A percentile compares a stretch with the other conserved stretches of the same genome.
These are phyloP conservation scores for Umimayanthus chanpuru DNA, from an alignment of 92 coral and sea anemone genomes.

Conservation along the genomic window DNA sequence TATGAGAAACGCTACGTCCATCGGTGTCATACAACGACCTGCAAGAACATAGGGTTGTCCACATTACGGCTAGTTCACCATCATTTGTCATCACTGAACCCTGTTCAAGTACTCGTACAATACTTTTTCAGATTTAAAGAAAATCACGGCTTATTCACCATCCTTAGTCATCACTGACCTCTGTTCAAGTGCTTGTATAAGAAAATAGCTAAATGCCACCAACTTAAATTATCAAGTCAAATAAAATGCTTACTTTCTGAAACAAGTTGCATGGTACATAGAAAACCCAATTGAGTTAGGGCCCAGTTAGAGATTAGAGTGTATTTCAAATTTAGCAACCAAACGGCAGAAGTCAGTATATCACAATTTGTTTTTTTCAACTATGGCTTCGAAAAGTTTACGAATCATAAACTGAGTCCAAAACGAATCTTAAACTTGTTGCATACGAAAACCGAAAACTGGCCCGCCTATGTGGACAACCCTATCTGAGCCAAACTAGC, in stretches of 20 bases:
- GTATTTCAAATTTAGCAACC: no score
- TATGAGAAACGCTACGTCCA: slow-evolving; percentile 46
- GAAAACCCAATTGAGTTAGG: neutral
- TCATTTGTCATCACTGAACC: neutral
- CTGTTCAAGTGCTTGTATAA: neutral
- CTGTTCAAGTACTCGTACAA: neutral
- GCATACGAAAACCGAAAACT: neutral
- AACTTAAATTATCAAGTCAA: no score
- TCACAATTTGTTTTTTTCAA: neutral
- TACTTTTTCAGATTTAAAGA: neutral
- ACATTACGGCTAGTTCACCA: slow-evolving; percentile 30
- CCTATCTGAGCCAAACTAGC: neutral
- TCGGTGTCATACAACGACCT: slow-evolving; percentile 42
- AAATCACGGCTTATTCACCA: slow-evolving; percentile 14
- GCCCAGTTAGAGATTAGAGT: neutral
- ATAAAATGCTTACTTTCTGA: neutral
- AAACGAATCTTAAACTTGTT: neutral
- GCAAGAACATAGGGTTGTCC: slow-evolving; percentile 50
- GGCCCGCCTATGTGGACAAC: slow-evolving; percentile 5
- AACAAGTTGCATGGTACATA: neutral
- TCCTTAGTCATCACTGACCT: neutral
- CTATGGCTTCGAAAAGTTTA: no score
- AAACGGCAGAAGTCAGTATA: no score
- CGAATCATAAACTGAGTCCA: neutral
- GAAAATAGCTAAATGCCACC: neutral